A percentile compares a stretch with the other conserved stretches of the same genome.
Evolutionary conservation across 2,113 vertebrate species (phyloP).

Genomic region (Verasper variegatus): DNA sequence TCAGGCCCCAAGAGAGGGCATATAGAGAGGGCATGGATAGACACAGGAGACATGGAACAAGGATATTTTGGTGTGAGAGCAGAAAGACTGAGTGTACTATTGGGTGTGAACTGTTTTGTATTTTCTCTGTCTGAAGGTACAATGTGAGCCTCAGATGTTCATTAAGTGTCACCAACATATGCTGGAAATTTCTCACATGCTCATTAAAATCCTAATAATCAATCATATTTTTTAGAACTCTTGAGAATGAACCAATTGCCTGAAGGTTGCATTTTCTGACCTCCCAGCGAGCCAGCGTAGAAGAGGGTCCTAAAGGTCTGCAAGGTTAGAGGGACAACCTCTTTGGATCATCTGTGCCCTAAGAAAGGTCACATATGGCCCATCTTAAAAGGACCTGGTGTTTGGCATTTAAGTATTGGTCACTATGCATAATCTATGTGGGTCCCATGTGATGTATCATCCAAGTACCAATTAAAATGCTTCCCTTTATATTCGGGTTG

Average conservation of each 20-base stretch:
- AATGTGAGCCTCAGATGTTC: slow-evolving; percentile 28
- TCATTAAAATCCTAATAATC: slow-evolving; percentile 76
- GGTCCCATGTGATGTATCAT: slow-evolving; percentile 60
- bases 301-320: slow-evolving; percentile 56
- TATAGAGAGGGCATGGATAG: slow-evolving; percentile 65
- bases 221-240: slow-evolving; percentile 64
- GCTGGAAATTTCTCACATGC: slow-evolving; percentile 45
- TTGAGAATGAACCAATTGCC: slow-evolving; percentile 48
- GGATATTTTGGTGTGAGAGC: slow-evolving; percentile 59
- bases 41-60: slow-evolving; percentile 61
- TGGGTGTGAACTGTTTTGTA: background rate
- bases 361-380: slow-evolving; percentile 45
- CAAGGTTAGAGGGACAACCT: slow-evolving; percentile 57
- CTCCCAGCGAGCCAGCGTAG: slow-evolving; percentile 19
- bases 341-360: slow-evolving; percentile 41
- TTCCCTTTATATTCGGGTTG: slow-evolving; percentile 51
- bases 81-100: slow-evolving; percentile 46
- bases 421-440: slow-evolving; percentile 71
- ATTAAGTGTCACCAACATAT: slow-evolving; percentile 49
- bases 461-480: slow-evolving; percentile 68
- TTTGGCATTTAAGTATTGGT: slow-evolving; percentile 53
- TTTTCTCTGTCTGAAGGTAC: background rate
- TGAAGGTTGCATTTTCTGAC: slow-evolving; percentile 55
- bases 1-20: slow-evolving; percentile 69
- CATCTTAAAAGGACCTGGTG: slow-evolving; percentile 34